phyloP scores from a whole-genome alignment of 2,797 vertebrate species.

The Coccyzus lansbergi region DNA sequence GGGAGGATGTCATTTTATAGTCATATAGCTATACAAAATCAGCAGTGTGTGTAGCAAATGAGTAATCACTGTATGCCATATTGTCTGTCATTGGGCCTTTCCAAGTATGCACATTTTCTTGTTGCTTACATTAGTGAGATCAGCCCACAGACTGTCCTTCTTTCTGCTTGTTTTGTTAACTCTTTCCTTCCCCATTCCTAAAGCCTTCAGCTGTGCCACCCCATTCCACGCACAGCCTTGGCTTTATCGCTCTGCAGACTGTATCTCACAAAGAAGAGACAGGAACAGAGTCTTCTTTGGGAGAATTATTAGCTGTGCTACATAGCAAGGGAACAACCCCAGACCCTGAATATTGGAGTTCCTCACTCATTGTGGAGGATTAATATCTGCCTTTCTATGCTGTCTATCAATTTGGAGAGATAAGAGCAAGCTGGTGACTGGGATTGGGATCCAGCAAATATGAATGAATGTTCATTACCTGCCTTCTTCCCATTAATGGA shows the following conservation, averaged over 20 bases:
- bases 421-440: background rate
- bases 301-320: background rate
- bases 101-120: conserved; percentile 31
- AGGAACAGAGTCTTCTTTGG: background rate
- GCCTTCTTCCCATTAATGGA: background rate
- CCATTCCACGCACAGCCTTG: rapidly evolving
- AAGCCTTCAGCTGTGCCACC: background rate
- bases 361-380: background rate
- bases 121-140: conserved; percentile 45
- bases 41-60: conserved; percentile 10
- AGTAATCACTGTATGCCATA: conserved; percentile 30
- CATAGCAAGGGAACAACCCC: background rate
- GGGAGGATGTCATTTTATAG: background rate
- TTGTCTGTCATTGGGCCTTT: conserved; percentile 40
- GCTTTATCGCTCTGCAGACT: background rate
- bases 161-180: conserved; percentile 47
- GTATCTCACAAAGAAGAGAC: background rate
- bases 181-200: background rate
- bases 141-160: background rate
- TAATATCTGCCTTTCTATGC: background rate
- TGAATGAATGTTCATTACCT: background rate
- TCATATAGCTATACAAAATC: background rate
- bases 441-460: background rate
- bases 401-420: background rate
- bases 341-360: background rate